Evolutionary conservation across 2,797 vertebrate species (phyloP).

Genomic region (Pteronotus mesoamericanus): DNA sequence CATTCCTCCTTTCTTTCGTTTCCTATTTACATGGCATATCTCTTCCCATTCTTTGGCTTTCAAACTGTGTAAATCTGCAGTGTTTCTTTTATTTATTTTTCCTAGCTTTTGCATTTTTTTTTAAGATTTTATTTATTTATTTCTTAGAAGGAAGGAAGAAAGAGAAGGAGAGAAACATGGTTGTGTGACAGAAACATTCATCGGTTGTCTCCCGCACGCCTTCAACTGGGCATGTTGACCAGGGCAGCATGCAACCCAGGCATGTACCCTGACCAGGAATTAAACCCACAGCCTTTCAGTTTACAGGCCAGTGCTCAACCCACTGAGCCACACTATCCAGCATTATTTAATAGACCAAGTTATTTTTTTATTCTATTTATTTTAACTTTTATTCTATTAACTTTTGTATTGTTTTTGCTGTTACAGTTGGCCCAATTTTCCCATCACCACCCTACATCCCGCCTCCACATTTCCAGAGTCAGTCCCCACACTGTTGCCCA

Average conservation of each 20-base stretch:
- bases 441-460: no score
- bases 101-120: not conserved
- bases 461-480: no score
- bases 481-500: no score
- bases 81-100: not conserved
- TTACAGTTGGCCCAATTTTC: no score
- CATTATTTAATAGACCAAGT: not conserved
- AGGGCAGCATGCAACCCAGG: not conserved
- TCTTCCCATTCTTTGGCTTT: not conserved
- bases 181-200: not conserved
- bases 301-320: not conserved
- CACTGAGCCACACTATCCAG: not conserved
- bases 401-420: not conserved
- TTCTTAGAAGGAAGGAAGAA: not conserved
- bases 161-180: not conserved
- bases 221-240: no score
- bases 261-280: not conserved
- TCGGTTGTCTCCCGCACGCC: not conserved
- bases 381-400: not conserved
- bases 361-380: not conserved
- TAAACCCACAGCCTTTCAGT: not conserved
- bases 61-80: not conserved
- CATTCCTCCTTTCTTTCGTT: not conserved
- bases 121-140: not conserved
- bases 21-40: not conserved